Base-by-base conservation (phyloP, 37 sponge, comb jelly and placozoan species). In the Hormiphora californensis region DNA sequence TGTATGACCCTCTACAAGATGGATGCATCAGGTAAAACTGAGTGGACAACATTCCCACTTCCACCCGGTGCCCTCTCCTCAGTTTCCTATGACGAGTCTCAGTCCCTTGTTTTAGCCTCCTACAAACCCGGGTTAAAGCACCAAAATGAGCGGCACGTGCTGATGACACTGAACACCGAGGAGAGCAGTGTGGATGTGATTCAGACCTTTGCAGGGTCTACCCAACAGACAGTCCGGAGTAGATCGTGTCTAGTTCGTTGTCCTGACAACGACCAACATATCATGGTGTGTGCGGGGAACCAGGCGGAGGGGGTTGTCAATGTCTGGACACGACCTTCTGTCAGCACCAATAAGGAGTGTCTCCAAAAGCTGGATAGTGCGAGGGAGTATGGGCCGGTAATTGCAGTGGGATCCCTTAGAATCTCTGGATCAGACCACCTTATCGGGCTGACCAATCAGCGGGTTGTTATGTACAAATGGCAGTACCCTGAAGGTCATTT, bases 371-470 rank as follows among this genome's bases (percentile, higher is more conserved):
- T 43, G 81, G 44, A 33, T 41, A 43, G 81, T 36, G 17, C 21
- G 43, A 73, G 43, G 25, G 81, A 73, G 7, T 43, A 73, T 40
- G 81, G 81, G 1, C 81, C 81, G n/a, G 43, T 73, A 4, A 73
- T 73, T 41, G 81, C 81, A 40, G 43, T 73, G 81, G 81, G 81
- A 1, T 46, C 81, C n/a, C 81, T 43, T 46, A 37, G 81, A 19
- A 46, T 46, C 21, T 43, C 81, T 40, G 81, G 81, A 33, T 4
- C 43, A n/a, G 17, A 73, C 12, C 43, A 36, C 27, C 35, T 73
- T 17, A 43, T 43, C 23, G 27, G 46, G 17, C 43, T 73, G 23
- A 73, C 81, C n/a, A 73, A 73, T 21, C 81, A 73, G 46, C 7
- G 81, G 43, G 4, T 73, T 1, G 43, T n/a, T 41, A 43, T 43